Conservation (phyloP, 1,140 invertebrate genomes). For the Aphelinus certus region DNA sequence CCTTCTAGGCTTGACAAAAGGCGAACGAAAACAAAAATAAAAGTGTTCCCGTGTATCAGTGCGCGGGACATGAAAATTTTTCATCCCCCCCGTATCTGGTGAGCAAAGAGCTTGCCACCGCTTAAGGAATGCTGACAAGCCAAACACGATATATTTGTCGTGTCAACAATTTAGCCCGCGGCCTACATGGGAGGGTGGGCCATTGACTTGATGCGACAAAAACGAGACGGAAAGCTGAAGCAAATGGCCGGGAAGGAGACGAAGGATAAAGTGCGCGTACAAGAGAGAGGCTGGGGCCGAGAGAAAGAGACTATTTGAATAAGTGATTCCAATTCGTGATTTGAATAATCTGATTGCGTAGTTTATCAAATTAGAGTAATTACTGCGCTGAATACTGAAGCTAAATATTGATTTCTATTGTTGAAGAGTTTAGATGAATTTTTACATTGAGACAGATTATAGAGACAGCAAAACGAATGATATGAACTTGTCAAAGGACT, state of each 20-base stretch:
- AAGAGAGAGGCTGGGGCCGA: not conserved
- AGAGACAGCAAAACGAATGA: no score
- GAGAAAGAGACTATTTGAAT: conserved; percentile 22
- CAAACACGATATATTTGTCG: conserved; percentile 63
- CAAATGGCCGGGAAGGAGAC: conserved; percentile 38
- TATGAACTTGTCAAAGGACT: no score
- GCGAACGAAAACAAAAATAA: conserved; percentile 26
- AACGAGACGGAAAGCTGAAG: conserved; percentile 37
- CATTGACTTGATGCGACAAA: conserved; percentile 59
- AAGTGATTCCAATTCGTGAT: conserved; percentile 35
- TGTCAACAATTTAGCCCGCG: conserved; percentile 63
- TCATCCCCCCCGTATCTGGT: conserved; percentile 25
- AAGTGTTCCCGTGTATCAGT: conserved; percentile 19
- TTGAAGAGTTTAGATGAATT: no score
- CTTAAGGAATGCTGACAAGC: conserved; percentile 25
- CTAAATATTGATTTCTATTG: no score
- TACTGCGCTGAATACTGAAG: no score
- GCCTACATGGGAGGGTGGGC: conserved; percentile 33
- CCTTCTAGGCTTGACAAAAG: not conserved
- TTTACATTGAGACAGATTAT: no score
- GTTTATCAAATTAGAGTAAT: conserved; percentile 22
- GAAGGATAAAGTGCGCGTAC: conserved; percentile 1
- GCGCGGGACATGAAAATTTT: conserved; percentile 5
- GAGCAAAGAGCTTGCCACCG: conserved; percentile 27
- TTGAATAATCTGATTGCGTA: conserved; percentile 35